These are phyloP conservation scores for Lophotis ruficrista DNA, from an alignment of 2,113 vertebrate species.

Conservation along the genomic window DNA sequence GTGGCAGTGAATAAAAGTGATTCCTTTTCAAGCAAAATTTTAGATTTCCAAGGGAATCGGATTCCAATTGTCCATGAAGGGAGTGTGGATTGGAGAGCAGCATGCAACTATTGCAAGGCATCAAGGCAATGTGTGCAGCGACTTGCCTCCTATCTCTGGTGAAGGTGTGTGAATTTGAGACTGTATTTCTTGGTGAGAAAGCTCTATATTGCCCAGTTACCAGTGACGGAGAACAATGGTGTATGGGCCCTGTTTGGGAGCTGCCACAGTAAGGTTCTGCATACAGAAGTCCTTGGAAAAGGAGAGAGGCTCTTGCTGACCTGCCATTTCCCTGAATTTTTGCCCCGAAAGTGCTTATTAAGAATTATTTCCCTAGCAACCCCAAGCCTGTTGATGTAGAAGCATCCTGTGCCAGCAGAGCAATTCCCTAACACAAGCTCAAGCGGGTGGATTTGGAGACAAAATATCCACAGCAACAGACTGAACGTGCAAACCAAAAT, in stretches of 20 bases:
- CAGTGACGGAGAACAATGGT: fast-evolving
- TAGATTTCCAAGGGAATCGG: conserved; percentile 53
- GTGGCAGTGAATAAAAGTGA: conserved; percentile 65
- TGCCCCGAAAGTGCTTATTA: background rate
- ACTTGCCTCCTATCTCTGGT: background rate
- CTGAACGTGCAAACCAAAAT: fast-evolving
- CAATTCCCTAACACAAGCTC: background rate
- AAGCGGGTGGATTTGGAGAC: background rate
- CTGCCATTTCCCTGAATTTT: background rate
- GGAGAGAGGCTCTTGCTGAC: background rate
- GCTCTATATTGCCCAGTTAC: background rate
- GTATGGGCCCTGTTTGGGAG: background rate
- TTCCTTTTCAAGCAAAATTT: conserved; percentile 61
- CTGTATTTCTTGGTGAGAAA: background rate
- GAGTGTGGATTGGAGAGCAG: background rate
- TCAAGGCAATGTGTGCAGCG: background rate
- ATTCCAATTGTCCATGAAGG: conserved; percentile 67
- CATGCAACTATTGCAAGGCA: background rate
- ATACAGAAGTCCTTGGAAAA: background rate
- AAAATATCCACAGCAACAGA: background rate
- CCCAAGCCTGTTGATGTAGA: background rate
- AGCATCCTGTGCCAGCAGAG: background rate
- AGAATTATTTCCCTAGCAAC: conserved; percentile 11
- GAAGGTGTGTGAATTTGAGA: background rate
- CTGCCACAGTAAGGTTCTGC: background rate